Evolutionary conservation across 2,113 vertebrate genomes (phyloP), one percentile per base, ranked within the genome.

Genomic region (Salvelinus namaycush): DNA sequence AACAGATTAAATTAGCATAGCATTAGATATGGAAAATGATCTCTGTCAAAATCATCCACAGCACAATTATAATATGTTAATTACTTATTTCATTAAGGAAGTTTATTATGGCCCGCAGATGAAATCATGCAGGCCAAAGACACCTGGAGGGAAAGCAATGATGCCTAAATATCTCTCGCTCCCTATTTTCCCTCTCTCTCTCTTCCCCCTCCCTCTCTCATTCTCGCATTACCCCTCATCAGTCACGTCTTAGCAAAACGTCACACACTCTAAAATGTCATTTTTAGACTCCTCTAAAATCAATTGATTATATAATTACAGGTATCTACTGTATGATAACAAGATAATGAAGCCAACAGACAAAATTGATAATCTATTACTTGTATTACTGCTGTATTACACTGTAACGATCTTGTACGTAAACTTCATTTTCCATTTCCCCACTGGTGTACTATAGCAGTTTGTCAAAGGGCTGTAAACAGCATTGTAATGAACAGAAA

Each of bases 21-120:
- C 96, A 99, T 98, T 98, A 98, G 96, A 97, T 96, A 97, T 98
- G 97, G 97, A 98, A 97, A 98, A 97, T 97, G 97, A 99, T 97
- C 97, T 97, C 97, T 99, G 97, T 98, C 97, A 98, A 97, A 99
- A 98, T 97, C 96, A 98, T 98, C 97, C 94, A 93, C 95, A 93
- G 95, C 96, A 98, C 97, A 98, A 99, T 98, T 99, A 99, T 98
- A 99, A 99, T 99, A 99, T 99, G 97, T 98, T 99, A 99, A 99
- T 99, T 98, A 99, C 93, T 91, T 98, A 97, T 98, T 99, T 98
- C 96, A 98, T 99, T 98, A 98, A 97, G 96, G 95, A 97, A 97
- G 96, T 95, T 98, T 97, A 98, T 98, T 96, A 96, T 96, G 96
- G 97, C 94, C 94, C 94, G 94, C 94, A 95, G 95, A 96, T 97